A percentile compares a stretch with the other conserved stretches of the same genome.
Evolutionary conservation across 1,140 invertebrate species (phyloP).

Genomic region (Varroa destructor): DNA sequence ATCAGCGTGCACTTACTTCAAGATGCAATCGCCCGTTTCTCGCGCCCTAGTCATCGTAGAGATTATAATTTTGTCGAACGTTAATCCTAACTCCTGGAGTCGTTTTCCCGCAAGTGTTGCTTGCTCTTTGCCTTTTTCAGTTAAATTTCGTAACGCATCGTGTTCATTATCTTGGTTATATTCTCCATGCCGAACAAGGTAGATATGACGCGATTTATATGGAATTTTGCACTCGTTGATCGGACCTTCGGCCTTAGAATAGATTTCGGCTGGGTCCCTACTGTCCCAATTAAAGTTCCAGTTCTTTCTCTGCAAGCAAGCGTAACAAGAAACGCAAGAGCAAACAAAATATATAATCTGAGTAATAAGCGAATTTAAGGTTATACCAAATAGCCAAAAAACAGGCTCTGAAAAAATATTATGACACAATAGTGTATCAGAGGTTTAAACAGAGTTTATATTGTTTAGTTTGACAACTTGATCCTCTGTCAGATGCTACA

Average conservation of each 20-base stretch:
- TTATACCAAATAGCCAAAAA: no score
- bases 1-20: background rate
- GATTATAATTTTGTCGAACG: conserved; percentile 60
- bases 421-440: no score
- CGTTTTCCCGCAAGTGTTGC: conserved; percentile 61
- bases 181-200: conserved; percentile 88
- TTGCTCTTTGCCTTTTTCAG: conserved; percentile 65
- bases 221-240: background rate
- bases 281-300: conserved; percentile 15
- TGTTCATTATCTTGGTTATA: conserved; percentile 59
- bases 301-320: background rate
- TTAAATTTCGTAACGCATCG: conserved; percentile 63
- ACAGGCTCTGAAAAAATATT: no score
- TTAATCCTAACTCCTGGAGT: conserved; percentile 54
- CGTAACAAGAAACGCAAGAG: no score
- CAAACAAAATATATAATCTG: no score
- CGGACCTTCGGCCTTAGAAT: background rate
- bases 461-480: no score
- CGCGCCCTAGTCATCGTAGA: conserved; percentile 87
- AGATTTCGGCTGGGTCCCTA: conserved; percentile 8
- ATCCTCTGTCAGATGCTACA: background rate
- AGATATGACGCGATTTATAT: conserved; percentile 53
- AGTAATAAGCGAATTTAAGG: no score
- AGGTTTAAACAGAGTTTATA: no score
- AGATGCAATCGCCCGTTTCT: conserved; percentile 72